Evolutionary conservation across 2,113 vertebrate species (phyloP), one percentile per base, ranked within the genome.

Genomic region (Ptyas mucosa): DNA sequence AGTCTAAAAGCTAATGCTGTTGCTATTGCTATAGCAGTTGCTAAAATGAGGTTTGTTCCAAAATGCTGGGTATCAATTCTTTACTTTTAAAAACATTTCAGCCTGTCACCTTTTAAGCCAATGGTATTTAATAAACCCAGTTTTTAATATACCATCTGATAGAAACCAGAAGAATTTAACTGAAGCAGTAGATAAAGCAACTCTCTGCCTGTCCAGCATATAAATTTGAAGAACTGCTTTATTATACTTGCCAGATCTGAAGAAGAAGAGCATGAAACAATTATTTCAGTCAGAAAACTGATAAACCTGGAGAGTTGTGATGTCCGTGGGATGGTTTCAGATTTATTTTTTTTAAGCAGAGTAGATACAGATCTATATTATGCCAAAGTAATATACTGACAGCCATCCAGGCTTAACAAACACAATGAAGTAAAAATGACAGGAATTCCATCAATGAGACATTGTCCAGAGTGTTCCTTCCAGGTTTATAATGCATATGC

Each of bases 31-130:
- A 6, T 5, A 7, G 55, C 55, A 23, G 23, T 57, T n/a, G 87
- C 52, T 21, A 58, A 58, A 90, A 54, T n/a, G 24, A 69, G 89
- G 23, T 93, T 57, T 46, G 92, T 95, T 95, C 86, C 93, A 92
- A 96, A 94, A 57, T 58, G 88, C 81, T 94, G 93, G 93, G 93
- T 93, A 94, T 64, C 61, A 94, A 96, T 96, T 96, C 94, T 96
- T 97, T 96, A 92, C 94, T 96, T 97, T 97, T 95, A 39, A 85
- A 96, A 95, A 96, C 95, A 92, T 91, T 95, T 95, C 81, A 92
- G 87, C 18, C 61, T 61, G 93, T 95, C 96, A 96, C 95, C 96
- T 96, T 96, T 94, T 91, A 95, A 95, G 51, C 7, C 95, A 94
- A 94, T 94, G 90, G 94, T 96, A 89, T 95, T 90, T 96, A 96